phyloP scores from a whole-genome alignment of 30 jellyfish, hydroid and myxozoan genomes.

The Hydra vulgaris region DNA sequence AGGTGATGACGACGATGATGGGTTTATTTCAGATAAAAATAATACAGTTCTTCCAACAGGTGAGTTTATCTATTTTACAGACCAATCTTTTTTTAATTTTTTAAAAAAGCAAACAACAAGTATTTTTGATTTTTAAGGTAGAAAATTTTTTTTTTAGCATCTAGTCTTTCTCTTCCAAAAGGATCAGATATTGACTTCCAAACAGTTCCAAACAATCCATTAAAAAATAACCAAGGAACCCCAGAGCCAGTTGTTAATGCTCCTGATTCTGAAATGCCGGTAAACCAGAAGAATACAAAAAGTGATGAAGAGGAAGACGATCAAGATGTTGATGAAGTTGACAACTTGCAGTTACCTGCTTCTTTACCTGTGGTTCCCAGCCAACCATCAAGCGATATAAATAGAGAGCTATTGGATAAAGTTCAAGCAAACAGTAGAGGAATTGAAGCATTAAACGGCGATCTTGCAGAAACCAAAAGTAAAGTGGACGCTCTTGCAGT shows the following conservation, averaged over 20 bases:
- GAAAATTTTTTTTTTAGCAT: not conserved
- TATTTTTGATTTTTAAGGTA: no score
- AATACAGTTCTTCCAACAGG: not conserved
- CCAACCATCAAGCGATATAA: not conserved
- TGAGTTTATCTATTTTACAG: not conserved
- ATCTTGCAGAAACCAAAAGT: conserved; percentile 48
- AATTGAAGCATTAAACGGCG: conserved; percentile 32
- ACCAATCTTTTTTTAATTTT: not conserved
- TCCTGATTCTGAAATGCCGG: not conserved
- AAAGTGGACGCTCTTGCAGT: conserved; percentile 64
- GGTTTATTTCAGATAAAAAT: not conserved
- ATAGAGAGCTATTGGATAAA: conserved; percentile 9
- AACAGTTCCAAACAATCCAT: not conserved
- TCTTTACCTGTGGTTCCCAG: not conserved
- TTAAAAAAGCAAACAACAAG: not conserved
- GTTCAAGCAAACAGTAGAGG: conserved; percentile 14
- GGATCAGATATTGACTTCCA: not conserved
- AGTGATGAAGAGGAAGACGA: not conserved
- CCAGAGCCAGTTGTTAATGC: conserved; percentile 20
- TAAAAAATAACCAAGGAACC: conserved; percentile 1
- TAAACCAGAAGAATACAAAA: not conserved
- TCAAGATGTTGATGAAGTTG: conserved; percentile 7
- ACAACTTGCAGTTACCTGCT: not conserved
- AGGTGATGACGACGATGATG: conserved; percentile 14
- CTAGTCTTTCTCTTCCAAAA: not conserved